Conservation (phyloP, 2,113 vertebrate genomes). For the Nansenia antarctica region DNA sequence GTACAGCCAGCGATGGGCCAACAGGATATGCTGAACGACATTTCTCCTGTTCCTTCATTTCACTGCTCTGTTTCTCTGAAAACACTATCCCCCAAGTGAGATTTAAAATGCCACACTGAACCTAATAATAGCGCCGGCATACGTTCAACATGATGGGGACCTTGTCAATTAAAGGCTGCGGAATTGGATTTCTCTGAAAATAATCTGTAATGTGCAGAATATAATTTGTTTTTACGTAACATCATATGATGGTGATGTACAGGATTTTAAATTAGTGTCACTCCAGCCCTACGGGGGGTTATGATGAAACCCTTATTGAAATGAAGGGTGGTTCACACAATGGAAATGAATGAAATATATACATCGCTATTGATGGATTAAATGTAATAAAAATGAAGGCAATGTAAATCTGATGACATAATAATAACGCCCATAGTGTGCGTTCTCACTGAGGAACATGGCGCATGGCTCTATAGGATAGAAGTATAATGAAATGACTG, state of each 20-base stretch:
- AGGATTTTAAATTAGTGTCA: neutral
- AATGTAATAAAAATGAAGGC: neutral
- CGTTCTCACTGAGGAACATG: too few relatives aligned
- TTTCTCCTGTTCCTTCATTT: slow-evolving; percentile 7
- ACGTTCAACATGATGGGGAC: slow-evolving; percentile 18
- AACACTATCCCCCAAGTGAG: neutral
- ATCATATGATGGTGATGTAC: neutral
- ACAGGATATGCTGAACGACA: slow-evolving; percentile 2
- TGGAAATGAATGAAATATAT: slow-evolving; percentile 15
- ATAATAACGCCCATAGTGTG: too few relatives aligned
- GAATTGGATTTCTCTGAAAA: slow-evolving; percentile 23
- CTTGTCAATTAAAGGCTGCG: slow-evolving; percentile 13
- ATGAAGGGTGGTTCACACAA: neutral
- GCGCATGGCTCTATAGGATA: too few relatives aligned
- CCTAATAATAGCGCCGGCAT: slow-evolving; percentile 12
- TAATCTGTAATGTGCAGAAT: slow-evolving; percentile 2
- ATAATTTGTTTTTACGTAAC: slow-evolving; percentile 17
- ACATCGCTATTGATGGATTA: slow-evolving; percentile 6
- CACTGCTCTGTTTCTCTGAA: neutral
- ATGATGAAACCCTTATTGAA: neutral
- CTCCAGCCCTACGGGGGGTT: neutral
- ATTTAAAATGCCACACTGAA: slow-evolving; percentile 29
- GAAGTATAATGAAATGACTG: too few relatives aligned
- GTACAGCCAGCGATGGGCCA: neutral
- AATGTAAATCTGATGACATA: neutral